phyloP scores from a whole-genome alignment of 2,113 vertebrate genomes.

The Columbina picui region DNA sequence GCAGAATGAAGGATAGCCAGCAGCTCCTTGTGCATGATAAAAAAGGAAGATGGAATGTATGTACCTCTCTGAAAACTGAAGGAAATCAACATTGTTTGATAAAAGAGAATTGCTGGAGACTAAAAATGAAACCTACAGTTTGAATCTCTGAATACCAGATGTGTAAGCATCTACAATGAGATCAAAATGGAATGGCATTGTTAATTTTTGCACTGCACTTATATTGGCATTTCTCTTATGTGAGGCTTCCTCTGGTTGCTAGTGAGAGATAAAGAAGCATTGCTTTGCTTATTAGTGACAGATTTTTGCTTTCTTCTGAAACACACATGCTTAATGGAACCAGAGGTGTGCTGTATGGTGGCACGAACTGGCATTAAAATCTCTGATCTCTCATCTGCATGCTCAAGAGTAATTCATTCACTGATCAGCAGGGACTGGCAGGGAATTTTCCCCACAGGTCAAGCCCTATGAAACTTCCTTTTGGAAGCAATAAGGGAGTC shows the following conservation, averaged over 20 bases:
- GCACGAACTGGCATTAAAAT: neutral
- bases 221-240: neutral
- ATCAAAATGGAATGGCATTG: neutral
- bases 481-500: neutral
- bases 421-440: neutral
- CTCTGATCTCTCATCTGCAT: neutral
- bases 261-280: neutral
- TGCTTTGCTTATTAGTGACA: neutral
- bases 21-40: neutral
- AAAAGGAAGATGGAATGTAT: neutral
- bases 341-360: neutral
- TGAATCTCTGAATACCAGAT: neutral
- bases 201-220: neutral
- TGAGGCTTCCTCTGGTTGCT: neutral
- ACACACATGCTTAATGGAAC: fast-evolving
- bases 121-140: neutral
- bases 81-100: neutral
- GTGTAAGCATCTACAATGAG: neutral
- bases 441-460: neutral
- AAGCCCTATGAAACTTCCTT: neutral
- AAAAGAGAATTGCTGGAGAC: neutral
- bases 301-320: neutral
- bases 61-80: neutral
- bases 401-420: neutral
- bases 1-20: neutral